Percentiles rank a stretch among this genome's conserved stretches.
Conservation (phyloP, 2,888 invertebrate species). For the Meiosimyza platycephala region DNA sequence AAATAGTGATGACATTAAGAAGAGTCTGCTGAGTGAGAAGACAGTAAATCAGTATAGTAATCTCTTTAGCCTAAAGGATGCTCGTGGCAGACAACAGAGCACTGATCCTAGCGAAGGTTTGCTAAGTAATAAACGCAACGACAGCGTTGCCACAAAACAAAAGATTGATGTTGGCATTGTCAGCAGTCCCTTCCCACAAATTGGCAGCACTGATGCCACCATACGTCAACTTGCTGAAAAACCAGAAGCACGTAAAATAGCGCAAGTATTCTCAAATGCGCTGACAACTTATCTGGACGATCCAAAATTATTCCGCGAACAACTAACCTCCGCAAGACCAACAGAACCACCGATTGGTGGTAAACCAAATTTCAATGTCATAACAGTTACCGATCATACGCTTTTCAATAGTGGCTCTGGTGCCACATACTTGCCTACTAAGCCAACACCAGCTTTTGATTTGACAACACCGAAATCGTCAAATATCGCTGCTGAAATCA, state of each 20-base stretch:
- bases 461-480: conserved; percentile 69
- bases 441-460: conserved; percentile 46
- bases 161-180: conserved; percentile 6
- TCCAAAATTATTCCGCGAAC: conserved; percentile 83
- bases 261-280: conserved; percentile 86
- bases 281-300: conserved; percentile 85
- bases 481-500: conserved; percentile 71
- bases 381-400: conserved; percentile 51
- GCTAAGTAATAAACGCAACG: conserved; percentile 32
- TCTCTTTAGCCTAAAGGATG: conserved; percentile 58
- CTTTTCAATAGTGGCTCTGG: conserved; percentile 58
- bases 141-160: conserved; percentile 25
- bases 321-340: conserved; percentile 81
- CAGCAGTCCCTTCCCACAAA: conserved; percentile 54
- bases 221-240: conserved; percentile 69
- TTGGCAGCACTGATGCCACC: conserved; percentile 73
- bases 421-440: conserved; percentile 61
- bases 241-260: conserved; percentile 81
- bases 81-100: conserved; percentile 42
- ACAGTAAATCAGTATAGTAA: conserved; percentile 61
- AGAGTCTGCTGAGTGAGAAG: conserved; percentile 73
- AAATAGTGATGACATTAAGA: conserved; percentile 69
- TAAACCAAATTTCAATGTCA: conserved; percentile 42
- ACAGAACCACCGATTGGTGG: conserved; percentile 77
- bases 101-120: conserved; percentile 69